Conservation (phyloP, 1,140 invertebrate genomes). For the Drosophila tsacasi region DNA sequence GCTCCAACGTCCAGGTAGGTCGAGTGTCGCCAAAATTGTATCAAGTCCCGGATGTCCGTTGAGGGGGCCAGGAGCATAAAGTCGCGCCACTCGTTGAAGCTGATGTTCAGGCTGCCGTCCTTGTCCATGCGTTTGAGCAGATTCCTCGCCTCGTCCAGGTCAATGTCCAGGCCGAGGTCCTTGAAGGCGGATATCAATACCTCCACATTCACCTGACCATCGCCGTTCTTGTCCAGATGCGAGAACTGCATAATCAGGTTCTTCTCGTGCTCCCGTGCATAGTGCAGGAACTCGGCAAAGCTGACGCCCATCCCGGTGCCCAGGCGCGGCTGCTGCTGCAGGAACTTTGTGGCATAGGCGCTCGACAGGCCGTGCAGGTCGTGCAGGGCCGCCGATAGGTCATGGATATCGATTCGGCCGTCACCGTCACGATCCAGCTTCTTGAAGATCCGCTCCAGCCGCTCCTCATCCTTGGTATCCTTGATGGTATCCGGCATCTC, state of each 20-base stretch:
- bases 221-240: conserved; percentile 95
- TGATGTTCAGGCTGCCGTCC: conserved; percentile 97
- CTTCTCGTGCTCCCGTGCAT: conserved; percentile 97
- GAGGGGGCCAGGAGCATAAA: conserved; percentile 96
- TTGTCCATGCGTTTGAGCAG: conserved; percentile 94
- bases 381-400: conserved; percentile 93
- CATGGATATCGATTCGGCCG: conserved; percentile 96
- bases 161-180: conserved; percentile 92
- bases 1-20: conserved; percentile 99
- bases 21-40: conserved; percentile 98
- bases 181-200: conserved; percentile 93
- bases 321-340: conserved; percentile 91
- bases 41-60: conserved; percentile 94
- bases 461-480: conserved; percentile 92
- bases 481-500: conserved; percentile 87
- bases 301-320: conserved; percentile 91
- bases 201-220: conserved; percentile 94
- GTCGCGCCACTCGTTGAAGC: conserved; percentile 98
- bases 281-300: conserved; percentile 96
- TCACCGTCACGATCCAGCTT: conserved; percentile 96
- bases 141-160: conserved; percentile 90
- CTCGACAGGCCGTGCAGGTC: conserved; percentile 92
- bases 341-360: conserved; percentile 95
- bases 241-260: conserved; percentile 95
- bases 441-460: conserved; percentile 93